These are phyloP conservation scores for Drosophila hydei DNA, from an alignment of 1,140 invertebrate genomes.

Conservation along the genomic window DNA sequence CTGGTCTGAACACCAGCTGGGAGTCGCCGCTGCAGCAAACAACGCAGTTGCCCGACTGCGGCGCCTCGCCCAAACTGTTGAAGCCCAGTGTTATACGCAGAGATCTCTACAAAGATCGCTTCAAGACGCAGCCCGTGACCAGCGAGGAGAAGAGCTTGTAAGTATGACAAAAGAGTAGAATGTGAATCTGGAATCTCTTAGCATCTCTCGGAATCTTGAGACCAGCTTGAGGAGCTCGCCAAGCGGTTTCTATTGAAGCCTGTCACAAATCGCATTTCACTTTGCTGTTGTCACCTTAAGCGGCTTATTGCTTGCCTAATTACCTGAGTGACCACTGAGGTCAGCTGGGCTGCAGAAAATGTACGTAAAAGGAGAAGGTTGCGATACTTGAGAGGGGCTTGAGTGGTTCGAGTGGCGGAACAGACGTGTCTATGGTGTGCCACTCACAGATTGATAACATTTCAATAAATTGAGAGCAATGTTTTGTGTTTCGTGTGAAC, in stretches of 20 bases:
- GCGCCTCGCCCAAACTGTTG: slow-evolving; percentile 74
- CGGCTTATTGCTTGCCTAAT: slow-evolving; percentile 76
- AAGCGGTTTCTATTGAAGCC: slow-evolving; percentile 2
- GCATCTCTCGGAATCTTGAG: no score
- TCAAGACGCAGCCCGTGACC: slow-evolving; percentile 88
- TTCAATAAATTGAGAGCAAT: neutral
- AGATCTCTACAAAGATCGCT: slow-evolving; percentile 85
- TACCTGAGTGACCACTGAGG: slow-evolving; percentile 66
- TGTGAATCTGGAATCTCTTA: no score
- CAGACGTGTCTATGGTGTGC: neutral
- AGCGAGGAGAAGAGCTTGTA: slow-evolving; percentile 85
- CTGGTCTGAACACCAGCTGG: slow-evolving; percentile 61
- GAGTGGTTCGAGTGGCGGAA: slow-evolving; percentile 27
- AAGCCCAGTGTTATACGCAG: slow-evolving; percentile 84
- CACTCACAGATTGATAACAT: neutral
- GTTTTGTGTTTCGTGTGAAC: neutral
- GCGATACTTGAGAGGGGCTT: slow-evolving; percentile 35
- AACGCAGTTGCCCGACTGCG: slow-evolving; percentile 6
- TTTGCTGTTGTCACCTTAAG: slow-evolving; percentile 59
- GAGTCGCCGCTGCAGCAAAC: slow-evolving; percentile 64
- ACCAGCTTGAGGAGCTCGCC: no score
- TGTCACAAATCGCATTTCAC: slow-evolving; percentile 30
- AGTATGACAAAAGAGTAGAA: slow-evolving; percentile 27
- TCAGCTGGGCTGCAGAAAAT: slow-evolving; percentile 10
- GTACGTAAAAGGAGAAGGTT: slow-evolving; percentile 46